phyloP scores from a whole-genome alignment of 2,113 vertebrate genomes.

The Zosterops pallidus region DNA sequence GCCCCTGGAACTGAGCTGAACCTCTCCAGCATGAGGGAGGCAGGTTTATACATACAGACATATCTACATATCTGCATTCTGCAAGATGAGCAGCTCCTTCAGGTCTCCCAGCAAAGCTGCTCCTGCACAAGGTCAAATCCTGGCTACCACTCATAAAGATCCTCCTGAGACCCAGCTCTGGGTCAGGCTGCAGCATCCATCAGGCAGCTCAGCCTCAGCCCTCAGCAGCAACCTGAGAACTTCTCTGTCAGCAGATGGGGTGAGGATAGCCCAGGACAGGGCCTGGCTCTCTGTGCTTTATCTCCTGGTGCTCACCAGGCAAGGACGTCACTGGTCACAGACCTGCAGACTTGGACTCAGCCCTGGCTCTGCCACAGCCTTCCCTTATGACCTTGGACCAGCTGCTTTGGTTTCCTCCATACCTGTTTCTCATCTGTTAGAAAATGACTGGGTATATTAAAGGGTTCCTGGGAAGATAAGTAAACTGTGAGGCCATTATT shows the following conservation, averaged over 20 bases:
- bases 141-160: background rate
- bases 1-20: background rate
- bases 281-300: rapidly evolving
- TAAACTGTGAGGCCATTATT: conserved; percentile 9
- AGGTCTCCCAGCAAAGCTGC: background rate
- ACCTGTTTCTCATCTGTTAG: conserved; percentile 40
- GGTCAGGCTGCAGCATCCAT: background rate
- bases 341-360: background rate
- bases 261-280: background rate
- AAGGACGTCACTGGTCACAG: background rate
- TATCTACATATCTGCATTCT: background rate
- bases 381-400: background rate
- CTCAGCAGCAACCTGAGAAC: background rate
- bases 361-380: background rate
- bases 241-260: background rate
- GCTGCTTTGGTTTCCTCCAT: conserved; percentile 15
- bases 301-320: rapidly evolving
- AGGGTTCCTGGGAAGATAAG: background rate
- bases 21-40: background rate
- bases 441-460: background rate
- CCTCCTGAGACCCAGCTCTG: background rate
- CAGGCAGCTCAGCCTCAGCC: background rate
- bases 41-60: background rate
- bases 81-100: background rate
- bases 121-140: background rate